Base-by-base conservation (phyloP, 1,140 invertebrate genomes). In the Penaeus vannamei region DNA sequence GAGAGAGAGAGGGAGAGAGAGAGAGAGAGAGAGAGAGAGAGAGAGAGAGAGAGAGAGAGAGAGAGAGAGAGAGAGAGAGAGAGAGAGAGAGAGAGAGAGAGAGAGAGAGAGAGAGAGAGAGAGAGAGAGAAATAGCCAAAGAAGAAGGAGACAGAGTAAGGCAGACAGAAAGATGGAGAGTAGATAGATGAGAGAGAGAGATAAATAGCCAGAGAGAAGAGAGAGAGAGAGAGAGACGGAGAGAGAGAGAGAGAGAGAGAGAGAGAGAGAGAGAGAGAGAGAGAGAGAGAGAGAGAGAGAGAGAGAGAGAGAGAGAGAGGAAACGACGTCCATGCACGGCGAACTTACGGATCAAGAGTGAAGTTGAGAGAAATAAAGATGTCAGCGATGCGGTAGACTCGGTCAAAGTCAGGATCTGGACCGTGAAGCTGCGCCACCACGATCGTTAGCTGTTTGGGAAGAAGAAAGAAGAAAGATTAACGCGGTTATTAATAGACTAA, bases 301-400 rank as follows among this genome's bases (percentile, higher is more conserved):
- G 5, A 29, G 4, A 76, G n/a, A 76, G 20, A 2, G 29, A 76
- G 5, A 76, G 5, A 76, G 12, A n/a, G 69, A n/a, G 1, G 36
- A 29, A n/a, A 29, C 5, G n/a, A 72, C 5, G 8, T 8, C 2
- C 5, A 72, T 26, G 1, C 17, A 72, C 23, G 3, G 8, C 4
- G 97, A 77, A 97, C 95, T 90, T 96, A 96, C 1, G 97, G 97
- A 93, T 97, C 96, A 72, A 97, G 93, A 26, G 96, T 95, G 92
- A 97, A 97, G 92, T 97, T 97, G 42, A 97, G 92, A n/a, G 96
- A 95, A 92, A 97, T 95, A 69, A 97, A 93, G 14, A 96, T 93
- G 92, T 97, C 96, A 3, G 96, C 96, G 7, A 95, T 92, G 1
- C 93, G 93, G 81, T 94, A 94, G 90, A 96, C 94, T 61, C 93